Evolutionary conservation across 2,797 vertebrate species (phyloP).

Genomic region (Mionectes olivaceus): DNA sequence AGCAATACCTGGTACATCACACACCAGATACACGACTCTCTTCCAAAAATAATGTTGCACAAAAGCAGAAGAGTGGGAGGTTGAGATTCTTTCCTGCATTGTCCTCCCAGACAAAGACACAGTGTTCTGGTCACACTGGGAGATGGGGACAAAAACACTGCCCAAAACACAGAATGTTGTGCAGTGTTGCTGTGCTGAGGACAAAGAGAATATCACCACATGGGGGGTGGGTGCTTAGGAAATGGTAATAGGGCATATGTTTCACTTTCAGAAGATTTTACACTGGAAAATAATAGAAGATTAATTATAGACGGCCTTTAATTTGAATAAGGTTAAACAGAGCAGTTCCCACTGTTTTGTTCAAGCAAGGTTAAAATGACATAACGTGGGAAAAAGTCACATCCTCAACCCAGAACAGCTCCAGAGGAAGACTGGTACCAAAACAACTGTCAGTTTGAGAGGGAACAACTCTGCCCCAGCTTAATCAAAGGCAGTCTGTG

Average conservation of each 20-base stretch:
- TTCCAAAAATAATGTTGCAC: background rate
- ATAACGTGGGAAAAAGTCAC: background rate
- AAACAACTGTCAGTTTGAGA: background rate
- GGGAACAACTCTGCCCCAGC: background rate
- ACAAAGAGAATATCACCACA: background rate
- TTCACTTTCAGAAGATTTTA: background rate
- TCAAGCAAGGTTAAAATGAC: background rate
- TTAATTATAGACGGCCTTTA: background rate
- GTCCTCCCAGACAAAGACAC: constrained; percentile 25
- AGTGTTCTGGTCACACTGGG: background rate
- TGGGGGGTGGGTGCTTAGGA: background rate
- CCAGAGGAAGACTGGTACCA: background rate
- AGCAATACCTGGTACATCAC: background rate
- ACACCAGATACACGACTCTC: background rate
- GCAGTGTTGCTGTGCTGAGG: background rate
- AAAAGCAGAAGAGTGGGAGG: background rate
- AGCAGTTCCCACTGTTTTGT: background rate
- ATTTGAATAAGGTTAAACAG: background rate
- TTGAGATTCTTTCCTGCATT: background rate
- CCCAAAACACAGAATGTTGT: background rate
- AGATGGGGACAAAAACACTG: background rate
- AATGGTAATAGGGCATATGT: background rate
- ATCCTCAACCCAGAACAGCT: background rate
- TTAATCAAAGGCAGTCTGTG: background rate
- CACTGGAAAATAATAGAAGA: background rate